Conservation (phyloP, 1,140 invertebrate species). For the Mycetomoellerius zeteki region DNA sequence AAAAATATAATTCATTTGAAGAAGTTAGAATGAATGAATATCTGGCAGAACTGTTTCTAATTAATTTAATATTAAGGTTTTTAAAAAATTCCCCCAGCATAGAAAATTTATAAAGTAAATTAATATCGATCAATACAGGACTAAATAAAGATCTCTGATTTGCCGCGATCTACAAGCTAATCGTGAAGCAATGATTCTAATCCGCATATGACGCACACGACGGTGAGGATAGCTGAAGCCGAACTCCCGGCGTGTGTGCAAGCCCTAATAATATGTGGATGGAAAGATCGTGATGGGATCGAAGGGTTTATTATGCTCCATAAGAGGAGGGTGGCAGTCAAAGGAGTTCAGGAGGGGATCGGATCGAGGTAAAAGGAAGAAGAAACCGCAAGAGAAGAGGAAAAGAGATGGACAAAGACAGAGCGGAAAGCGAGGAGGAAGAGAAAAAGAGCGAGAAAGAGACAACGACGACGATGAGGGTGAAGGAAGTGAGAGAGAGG, state of each 20-base stretch:
- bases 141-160: slow-evolving; percentile 52
- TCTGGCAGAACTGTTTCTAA: not conserved
- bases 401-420: slow-evolving; percentile 22
- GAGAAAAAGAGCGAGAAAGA: slow-evolving; percentile 43
- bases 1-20: not conserved
- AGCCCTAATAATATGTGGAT: slow-evolving; percentile 82
- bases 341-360: slow-evolving; percentile 41
- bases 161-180: slow-evolving; percentile 68
- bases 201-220: not conserved
- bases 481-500: slow-evolving; percentile 62
- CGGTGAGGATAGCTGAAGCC: slow-evolving; percentile 13
- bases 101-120: slow-evolving; percentile 4
- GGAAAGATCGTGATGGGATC: slow-evolving; percentile 83
- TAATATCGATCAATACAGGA: not conserved
- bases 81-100: not conserved
- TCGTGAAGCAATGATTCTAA: slow-evolving; percentile 70
- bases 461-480: slow-evolving; percentile 39
- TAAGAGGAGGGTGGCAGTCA: slow-evolving; percentile 1
- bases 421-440: not conserved
- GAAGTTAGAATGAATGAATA: not conserved
- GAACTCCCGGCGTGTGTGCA: slow-evolving; percentile 55
- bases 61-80: slow-evolving; percentile 10
- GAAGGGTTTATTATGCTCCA: slow-evolving; percentile 82
- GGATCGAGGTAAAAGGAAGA: slow-evolving; percentile 73
- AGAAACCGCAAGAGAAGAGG: slow-evolving; percentile 66